These are phyloP conservation scores for Porites divaricata DNA, from an alignment of 92 coral and sea anemone genomes.

Conservation along the genomic window DNA sequence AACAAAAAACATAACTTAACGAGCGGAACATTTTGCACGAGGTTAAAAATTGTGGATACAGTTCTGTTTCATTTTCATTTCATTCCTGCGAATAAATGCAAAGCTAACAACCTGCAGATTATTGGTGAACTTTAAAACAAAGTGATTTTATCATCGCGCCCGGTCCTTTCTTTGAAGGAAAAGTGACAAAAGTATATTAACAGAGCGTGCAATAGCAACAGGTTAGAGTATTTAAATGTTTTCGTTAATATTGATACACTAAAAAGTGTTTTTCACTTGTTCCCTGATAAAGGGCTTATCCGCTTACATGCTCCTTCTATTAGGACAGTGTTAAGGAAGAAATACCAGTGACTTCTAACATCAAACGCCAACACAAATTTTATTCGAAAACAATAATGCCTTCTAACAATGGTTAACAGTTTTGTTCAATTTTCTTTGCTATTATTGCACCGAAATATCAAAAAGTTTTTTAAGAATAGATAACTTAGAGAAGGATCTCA, in stretches of 20 bases:
- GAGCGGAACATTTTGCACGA: neutral
- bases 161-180: neutral
- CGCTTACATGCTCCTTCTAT: neutral
- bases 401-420: too few relatives aligned
- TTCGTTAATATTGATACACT: too few relatives aligned
- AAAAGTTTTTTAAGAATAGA: too few relatives aligned
- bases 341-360: too few relatives aligned
- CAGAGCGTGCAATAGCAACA: neutral
- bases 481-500: too few relatives aligned
- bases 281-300: neutral
- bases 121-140: neutral
- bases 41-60: neutral
- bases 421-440: too few relatives aligned
- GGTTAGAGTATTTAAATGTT: neutral
- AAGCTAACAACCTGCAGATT: neutral
- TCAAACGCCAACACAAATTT: neutral
- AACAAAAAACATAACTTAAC: neutral
- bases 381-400: neutral
- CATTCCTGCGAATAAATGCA: neutral
- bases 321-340: neutral
- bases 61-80: neutral
- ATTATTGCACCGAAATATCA: too few relatives aligned
- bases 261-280: constrained; percentile 4
- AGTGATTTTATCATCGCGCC: neutral
- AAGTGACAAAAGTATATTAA: neutral